Evolutionary conservation across 2,888 invertebrate genomes (phyloP), one percentile per base, ranked within the genome.

Genomic region (Spisula subtruncata): DNA sequence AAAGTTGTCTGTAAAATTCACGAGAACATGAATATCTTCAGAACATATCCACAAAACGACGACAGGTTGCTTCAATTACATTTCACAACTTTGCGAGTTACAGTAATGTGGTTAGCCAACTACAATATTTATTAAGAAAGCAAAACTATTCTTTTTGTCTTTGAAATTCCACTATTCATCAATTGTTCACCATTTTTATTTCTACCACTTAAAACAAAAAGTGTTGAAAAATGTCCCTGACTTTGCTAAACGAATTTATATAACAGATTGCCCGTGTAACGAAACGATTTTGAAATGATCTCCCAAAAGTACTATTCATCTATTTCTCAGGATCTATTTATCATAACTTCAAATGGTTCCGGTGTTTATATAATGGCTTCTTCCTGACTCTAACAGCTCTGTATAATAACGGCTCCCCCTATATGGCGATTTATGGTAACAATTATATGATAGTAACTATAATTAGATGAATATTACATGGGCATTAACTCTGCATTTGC

Each of bases 381-480:
- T 25, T 8, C 41, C 41, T 41, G 41, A 41, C 41, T 41, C 8
- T 41, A 41, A 41, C 41, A 41, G 41, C 41, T 2, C 41, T 5
- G 2, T 5, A 41, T 41, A 41, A 41, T 41, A 41, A 41, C 41
- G 2, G 41, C 2, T 41, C 41, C 41, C 41, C 8, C 8, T 41
- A 41, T 41, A 66, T 66, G 25, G 25, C 60, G 60, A n/a, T 66
- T 25, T 12, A 25, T 25, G 10, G 60, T 66, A 25, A 66, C n/a
- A 25, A 66, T 66, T 66, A 66, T 25, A 66, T 66, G 25, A 66
- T 66, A 66, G n/a, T 66, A 66, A 66, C 60, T 66, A 66, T 66
- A 6, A 25, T 25, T 66, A 66, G 14, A 66, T 66, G n/a, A 25
- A 5, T 25, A 25, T 10, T 25, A 18, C 2, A n/a, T 25, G 60